These are phyloP conservation scores for Diadophis punctatus DNA, from an alignment of 2,113 vertebrate genomes.

Conservation along the genomic window DNA sequence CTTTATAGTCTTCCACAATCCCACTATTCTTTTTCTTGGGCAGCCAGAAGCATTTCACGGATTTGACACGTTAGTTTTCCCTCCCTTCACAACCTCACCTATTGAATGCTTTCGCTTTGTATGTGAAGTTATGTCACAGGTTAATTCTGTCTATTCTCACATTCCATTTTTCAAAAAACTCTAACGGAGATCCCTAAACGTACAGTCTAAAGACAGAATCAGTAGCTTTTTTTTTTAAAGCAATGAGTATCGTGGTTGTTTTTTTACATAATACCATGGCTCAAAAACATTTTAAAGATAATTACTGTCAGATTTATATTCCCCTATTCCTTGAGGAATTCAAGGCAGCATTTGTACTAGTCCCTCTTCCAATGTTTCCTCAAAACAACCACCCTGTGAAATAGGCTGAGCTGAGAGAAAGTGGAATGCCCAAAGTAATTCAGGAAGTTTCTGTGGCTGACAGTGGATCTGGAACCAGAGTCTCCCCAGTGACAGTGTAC, in stretches of 20 bases:
- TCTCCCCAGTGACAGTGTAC: not conserved
- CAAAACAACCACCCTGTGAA: not conserved
- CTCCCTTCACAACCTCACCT: not conserved
- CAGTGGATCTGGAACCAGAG: not conserved
- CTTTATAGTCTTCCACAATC: not conserved
- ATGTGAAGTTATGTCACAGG: not conserved
- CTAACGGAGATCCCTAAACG: not conserved
- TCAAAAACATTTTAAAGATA: not conserved
- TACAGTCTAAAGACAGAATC: not conserved
- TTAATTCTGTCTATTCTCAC: not conserved
- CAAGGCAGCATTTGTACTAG: not conserved
- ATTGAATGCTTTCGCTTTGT: not conserved
- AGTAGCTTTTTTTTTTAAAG: not conserved
- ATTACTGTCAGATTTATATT: not conserved
- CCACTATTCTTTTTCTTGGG: not conserved
- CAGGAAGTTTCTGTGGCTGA: not conserved
- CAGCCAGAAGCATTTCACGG: not conserved
- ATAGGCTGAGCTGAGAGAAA: not conserved
- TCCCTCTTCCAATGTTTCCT: not conserved
- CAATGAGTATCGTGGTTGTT: not conserved
- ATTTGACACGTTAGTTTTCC: not conserved
- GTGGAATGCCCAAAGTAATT: not conserved
- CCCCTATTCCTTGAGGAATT: not conserved
- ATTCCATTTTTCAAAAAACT: not conserved
- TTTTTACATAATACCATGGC: not conserved